Evolutionary conservation across 2,113 vertebrate species (phyloP), one percentile per base, ranked within the genome.

Genomic region (Elaphurus davidianus): DNA sequence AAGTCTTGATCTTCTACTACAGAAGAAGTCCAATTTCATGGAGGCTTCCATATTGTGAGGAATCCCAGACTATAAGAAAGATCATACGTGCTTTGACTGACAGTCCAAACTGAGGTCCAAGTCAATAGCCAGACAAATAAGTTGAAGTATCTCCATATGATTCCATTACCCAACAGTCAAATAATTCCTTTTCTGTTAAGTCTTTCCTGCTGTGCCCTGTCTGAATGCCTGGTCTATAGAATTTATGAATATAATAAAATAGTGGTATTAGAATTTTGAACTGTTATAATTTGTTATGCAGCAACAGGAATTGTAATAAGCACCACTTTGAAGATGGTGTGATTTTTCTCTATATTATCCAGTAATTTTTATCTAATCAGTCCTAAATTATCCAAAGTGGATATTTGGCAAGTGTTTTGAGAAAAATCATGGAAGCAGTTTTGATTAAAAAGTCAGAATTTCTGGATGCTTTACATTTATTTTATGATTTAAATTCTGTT

Each of bases 401-500:
- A 86, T 30, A 91, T 1, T 14, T 57, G 85, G n/a, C 3, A 64
- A 7, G n/a, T 83, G 71, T 40, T 78, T 87, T 95, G 13, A 84
- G n/a, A 64, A 94, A 91, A 78, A 47, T 45, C 15, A 82, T 86
- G n/a, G 7, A 79, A 76, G 10, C 40, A 87, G 2, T 83, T 54
- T 52, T 40, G 21, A 82, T 12, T 16, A 30, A 36, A 76, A 50
- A 30, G 50, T 64, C 1, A 71, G 47, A 50, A 54, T 40, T 90
- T 87, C 57, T 83, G 57, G 19, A 87, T 60, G 15, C 3, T 57
- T 67, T 71, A 28, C 27, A 74, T n/a, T 92, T 74, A 90, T 79
- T 47, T 91, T 79, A 85, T 83, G 27, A 95, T 36, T 62, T 83
- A 55, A 94, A 79, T 40, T 81, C 2, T 40, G 19, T 71, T 81